phyloP scores from a whole-genome alignment of 2,113 vertebrate species.

The Nothobranchius kuhntae region DNA sequence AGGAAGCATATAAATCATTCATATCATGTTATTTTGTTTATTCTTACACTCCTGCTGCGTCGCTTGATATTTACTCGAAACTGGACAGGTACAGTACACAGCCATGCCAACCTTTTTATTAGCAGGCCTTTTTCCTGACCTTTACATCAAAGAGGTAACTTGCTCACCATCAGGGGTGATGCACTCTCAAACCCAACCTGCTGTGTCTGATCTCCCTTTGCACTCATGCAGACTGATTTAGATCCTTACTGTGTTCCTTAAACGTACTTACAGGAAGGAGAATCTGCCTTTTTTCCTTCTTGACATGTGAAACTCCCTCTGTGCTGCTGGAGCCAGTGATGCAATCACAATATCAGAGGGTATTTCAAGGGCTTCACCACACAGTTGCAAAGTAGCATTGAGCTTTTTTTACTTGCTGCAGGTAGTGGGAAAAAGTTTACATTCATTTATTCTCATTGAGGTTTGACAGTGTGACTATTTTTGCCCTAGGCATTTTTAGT shows the following conservation, averaged over 20 bases:
- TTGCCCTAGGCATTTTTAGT: neutral
- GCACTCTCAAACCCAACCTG: constrained; percentile 49
- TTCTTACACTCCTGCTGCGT: neutral
- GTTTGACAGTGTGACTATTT: neutral
- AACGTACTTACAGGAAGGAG: constrained; percentile 54
- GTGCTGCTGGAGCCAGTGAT: constrained; percentile 59
- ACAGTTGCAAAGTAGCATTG: constrained; percentile 26
- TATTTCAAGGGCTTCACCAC: constrained; percentile 69
- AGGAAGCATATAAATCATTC: constrained; percentile 15
- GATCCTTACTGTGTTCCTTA: constrained; percentile 36
- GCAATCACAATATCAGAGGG: constrained; percentile 68
- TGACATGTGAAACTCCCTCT: constrained; percentile 59
- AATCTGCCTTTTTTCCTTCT: constrained; percentile 49
- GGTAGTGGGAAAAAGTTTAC: constrained; percentile 14
- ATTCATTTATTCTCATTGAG: constrained; percentile 24
- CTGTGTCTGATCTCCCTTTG: constrained; percentile 68
- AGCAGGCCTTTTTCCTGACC: constrained; percentile 62
- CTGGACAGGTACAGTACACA: constrained; percentile 49
- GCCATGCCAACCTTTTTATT: constrained; percentile 54
- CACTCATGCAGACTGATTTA: constrained; percentile 45
- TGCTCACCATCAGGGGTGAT: constrained; percentile 41
- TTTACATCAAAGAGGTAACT: constrained; percentile 59
- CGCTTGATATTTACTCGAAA: constrained; percentile 40
- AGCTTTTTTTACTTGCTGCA: neutral
- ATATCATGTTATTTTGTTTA: too few species aligned